Evolutionary conservation across 2,113 vertebrate genomes (phyloP).

Genomic region (Pygoscelis adeliae): DNA sequence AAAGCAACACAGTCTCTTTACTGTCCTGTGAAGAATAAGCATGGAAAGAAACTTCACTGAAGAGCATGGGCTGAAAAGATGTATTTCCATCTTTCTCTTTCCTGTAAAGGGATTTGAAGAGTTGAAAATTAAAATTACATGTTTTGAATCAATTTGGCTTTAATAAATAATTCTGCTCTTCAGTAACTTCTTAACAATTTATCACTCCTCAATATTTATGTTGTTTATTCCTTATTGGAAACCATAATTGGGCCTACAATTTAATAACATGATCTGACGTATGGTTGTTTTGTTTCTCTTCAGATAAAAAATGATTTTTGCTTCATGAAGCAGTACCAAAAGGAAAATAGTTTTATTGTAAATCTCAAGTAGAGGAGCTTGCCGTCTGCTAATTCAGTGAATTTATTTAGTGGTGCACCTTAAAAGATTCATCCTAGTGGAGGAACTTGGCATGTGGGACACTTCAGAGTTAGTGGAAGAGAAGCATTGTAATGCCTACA

Average conservation of each 20-base stretch:
- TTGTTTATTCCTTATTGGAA: constrained; percentile 26
- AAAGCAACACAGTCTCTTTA: background rate
- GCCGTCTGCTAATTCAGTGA: background rate
- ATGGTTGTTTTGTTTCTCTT: background rate
- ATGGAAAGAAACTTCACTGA: background rate
- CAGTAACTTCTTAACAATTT: constrained; percentile 25
- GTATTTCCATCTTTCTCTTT: background rate
- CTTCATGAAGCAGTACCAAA: background rate
- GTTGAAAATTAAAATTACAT: constrained; percentile 50
- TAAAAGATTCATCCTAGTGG: background rate
- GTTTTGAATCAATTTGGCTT: constrained; percentile 38
- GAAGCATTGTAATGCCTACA: background rate
- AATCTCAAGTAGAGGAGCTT: background rate
- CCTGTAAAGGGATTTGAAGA: background rate
- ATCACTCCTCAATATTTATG: constrained; percentile 50
- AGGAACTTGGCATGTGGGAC: background rate
- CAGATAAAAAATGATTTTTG: background rate
- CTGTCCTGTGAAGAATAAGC: background rate
- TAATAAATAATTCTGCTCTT: constrained; percentile 12
- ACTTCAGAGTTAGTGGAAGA: background rate
- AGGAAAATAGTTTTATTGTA: background rate
- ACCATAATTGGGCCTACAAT: constrained; percentile 14
- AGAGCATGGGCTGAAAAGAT: background rate
- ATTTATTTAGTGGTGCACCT: background rate
- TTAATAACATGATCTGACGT: background rate